A percentile compares a stretch with the other conserved stretches of the same genome.
Evolutionary conservation across 2,888 invertebrate genomes (phyloP).

Genomic region (Ophion slaviceki): DNA sequence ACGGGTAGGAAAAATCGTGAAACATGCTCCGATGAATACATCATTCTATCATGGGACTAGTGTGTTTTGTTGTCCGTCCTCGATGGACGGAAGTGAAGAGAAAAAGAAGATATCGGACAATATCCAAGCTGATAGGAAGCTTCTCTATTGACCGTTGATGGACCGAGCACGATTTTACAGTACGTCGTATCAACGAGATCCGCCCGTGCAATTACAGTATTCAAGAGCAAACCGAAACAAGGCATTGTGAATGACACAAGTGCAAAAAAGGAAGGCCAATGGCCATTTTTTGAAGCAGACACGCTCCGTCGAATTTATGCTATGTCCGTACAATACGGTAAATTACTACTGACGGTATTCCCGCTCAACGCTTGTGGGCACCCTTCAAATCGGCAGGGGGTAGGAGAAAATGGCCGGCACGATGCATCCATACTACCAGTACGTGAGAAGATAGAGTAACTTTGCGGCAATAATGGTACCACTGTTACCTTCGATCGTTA

Average conservation of each 20-base stretch:
- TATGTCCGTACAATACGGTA: slow-evolving; percentile 20
- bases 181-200: background rate
- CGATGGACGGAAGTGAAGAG: background rate
- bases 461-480: slow-evolving; percentile 42
- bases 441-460: slow-evolving; percentile 59
- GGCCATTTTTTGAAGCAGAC: slow-evolving; percentile 7
- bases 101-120: background rate
- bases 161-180: background rate
- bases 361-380: slow-evolving; percentile 35
- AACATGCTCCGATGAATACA: too few species aligned
- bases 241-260: background rate
- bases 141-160: background rate
- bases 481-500: slow-evolving; percentile 20
- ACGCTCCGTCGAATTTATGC: slow-evolving; percentile 24
- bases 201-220: background rate
- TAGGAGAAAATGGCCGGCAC: slow-evolving; percentile 41
- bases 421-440: slow-evolving; percentile 25
- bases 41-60: too few species aligned
- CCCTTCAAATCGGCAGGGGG: slow-evolving; percentile 22
- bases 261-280: slow-evolving; percentile 25
- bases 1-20: too few species aligned
- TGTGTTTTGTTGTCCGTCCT: too few species aligned
- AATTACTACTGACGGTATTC: slow-evolving; percentile 36
- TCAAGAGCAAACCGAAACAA: background rate
- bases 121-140: background rate